Evolutionary conservation across 2,113 vertebrate genomes (phyloP).

Genomic region (Coryphaenoides rupestris): DNA sequence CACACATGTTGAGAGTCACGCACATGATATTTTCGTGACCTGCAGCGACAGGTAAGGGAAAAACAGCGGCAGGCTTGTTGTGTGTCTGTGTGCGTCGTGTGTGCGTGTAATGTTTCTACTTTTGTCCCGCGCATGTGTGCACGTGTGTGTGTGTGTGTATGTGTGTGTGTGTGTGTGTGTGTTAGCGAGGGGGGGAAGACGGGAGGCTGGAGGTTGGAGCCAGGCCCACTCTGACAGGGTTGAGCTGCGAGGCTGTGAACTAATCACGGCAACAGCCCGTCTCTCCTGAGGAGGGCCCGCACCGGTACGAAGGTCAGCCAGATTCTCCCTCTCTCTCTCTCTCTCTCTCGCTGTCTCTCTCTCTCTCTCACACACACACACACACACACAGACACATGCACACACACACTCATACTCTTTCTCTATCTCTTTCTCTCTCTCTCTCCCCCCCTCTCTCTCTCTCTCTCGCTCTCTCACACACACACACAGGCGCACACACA

Average conservation of each 20-base stretch:
- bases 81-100: neutral
- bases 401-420: too few relatives aligned
- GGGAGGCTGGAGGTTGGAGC: constrained; percentile 41
- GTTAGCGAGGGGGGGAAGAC: neutral
- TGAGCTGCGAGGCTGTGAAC: constrained; percentile 56
- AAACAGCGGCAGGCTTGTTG: neutral
- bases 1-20: constrained; percentile 45
- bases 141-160: constrained; percentile 5
- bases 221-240: constrained; percentile 51
- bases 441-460: too few relatives aligned
- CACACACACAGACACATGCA: too few relatives aligned
- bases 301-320: constrained; percentile 55
- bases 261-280: constrained; percentile 56
- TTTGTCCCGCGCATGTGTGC: constrained; percentile 16
- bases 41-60: constrained; percentile 58
- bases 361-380: too few relatives aligned
- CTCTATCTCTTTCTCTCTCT: too few relatives aligned
- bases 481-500: too few relatives aligned
- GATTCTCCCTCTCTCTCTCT: constrained; percentile 39
- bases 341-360: too few relatives aligned
- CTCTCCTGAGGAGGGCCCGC: constrained; percentile 52
- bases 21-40: constrained; percentile 18
- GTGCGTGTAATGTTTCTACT: constrained; percentile 15
- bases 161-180: constrained; percentile 32
- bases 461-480: too few relatives aligned